Base-by-base conservation (phyloP, 2,113 vertebrate genomes). In the Lepisosteus osseus region DNA sequence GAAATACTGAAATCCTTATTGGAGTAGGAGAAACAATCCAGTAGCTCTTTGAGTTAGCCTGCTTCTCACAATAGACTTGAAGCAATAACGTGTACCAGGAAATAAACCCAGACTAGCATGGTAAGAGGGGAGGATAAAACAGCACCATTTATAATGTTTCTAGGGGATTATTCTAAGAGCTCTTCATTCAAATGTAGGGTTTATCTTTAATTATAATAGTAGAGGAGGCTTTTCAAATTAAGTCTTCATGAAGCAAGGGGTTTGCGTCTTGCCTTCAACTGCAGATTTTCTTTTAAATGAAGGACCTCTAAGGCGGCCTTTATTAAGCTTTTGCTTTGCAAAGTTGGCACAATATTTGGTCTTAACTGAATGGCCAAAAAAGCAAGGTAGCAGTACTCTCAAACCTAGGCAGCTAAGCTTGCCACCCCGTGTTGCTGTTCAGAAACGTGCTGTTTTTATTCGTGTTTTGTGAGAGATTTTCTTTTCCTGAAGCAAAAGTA, bases 111-210 rank as follows among this genome's bases (percentile, higher is more conserved):
- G 15, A 56, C 65, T 47, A 42, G 40, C 15, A 7, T 43, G 41
- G 45, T 43, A 70, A 47, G 42, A 40, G 64, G 43, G 64, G 0
- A 3, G 8, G 4, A 17, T 43, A 70, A 43, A 61, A 54, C 64
- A 14, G 42, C 47, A 45, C 63, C 73, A 66, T 67, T 70, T 71
- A 65, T 63, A 63, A 42, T 61, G 64, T 40, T 61, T 73, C 56
- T 65, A 73, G 51, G 63, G 74, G 74, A 76, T 76, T 76, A 76
- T 45, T 70, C 45, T 76, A 72, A 76, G 74, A 68, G 74, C 74
- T 56, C 70, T 72, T 68, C 74, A 76, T 76, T 76, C 70, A 72
- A 47, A 76, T 72, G 65, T 68, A 51, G 65, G 70, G 72, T 68
- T 76, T 76, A 72, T 68, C 74, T 76, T 55, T 72, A 64, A 76